Evolutionary conservation across 2,113 vertebrate genomes (phyloP), one percentile per base, ranked within the genome.

Genomic region (Xenus cinereus): DNA sequence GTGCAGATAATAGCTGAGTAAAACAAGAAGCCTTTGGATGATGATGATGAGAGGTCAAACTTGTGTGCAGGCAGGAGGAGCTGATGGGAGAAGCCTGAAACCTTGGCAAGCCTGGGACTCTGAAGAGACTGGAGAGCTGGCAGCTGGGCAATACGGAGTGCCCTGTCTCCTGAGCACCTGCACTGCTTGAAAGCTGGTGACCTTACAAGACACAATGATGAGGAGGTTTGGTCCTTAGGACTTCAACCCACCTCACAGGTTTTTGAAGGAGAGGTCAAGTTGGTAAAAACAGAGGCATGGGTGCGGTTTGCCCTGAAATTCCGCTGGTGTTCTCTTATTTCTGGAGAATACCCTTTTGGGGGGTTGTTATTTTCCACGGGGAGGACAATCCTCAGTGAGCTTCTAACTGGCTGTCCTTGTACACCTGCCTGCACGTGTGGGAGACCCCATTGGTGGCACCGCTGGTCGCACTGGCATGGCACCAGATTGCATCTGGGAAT

Each of bases 391-490:
- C 63, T 46, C 3, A 3, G 18, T 28, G 19, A 30, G 6, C 54
- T 72, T 60, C n/a, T 69, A 11, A 27, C n/a, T 30, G 23, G 15
- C 19, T 39, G 53, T 56, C 15, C n/a, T 41, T 32, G 35, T 18
- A 23, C 26, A 41, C 0, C 0, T 48, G 39, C 33, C 14, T n/a
- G 20, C 11, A 16, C 15, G 4, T 17, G 22, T 17, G 22, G 39
- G 59, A 68, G 18, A 6, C 21, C 15, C 24, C 3, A 4, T 22
- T 37, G 6, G 1, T 51, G 69, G 12, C 68, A 35, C 14, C 28
- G 9, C 33, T 37, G 53, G 46, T 39, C 2, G 0, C 69, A 16
- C 6, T 53, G 78, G 22, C 60, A 14, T 62, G 26, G 30, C 41
- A 72, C 21, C 57, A 51, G 63, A 27, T 23, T 39, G 17, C 33